A percentile compares a stretch with the other conserved stretches of the same genome.
phyloP scores from a whole-genome alignment of 2,888 invertebrate species.

The Nipponacmea schrenckii region DNA sequence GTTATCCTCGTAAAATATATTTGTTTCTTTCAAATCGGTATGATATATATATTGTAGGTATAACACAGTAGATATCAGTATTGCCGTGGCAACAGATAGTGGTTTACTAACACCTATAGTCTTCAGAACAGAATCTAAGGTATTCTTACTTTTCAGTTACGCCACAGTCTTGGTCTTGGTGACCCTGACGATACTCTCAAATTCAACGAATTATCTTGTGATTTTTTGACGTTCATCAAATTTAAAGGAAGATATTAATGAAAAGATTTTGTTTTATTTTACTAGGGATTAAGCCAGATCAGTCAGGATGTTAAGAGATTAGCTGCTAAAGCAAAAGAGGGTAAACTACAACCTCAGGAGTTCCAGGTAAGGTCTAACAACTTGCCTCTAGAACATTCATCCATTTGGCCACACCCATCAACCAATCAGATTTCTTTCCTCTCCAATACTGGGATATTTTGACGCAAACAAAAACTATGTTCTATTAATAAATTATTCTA shows the following conservation, averaged over 20 bases:
- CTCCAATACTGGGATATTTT: too few species aligned
- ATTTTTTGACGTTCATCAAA: neutral
- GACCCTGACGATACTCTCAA: neutral
- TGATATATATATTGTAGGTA: constrained; percentile 74
- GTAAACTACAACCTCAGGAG: constrained; percentile 90
- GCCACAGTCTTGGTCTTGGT: neutral
- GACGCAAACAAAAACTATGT: too few species aligned
- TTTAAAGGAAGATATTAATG: neutral
- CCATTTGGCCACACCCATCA: too few species aligned
- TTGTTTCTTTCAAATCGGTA: too few species aligned
- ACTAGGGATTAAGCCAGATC: constrained; percentile 82
- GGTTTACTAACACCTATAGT: constrained; percentile 98
- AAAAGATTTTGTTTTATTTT: too few species aligned
- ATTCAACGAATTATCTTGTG: neutral
- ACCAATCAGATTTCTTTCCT: too few species aligned
- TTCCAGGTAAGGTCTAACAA: constrained; percentile 75
- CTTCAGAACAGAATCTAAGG: constrained; percentile 87
- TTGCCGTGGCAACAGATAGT: constrained; percentile 94
- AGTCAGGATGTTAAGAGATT: constrained; percentile 82
- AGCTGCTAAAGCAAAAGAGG: constrained; percentile 87
- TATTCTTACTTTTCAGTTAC: constrained; percentile 31
- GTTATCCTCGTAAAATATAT: too few species aligned
- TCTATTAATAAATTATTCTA: too few species aligned
- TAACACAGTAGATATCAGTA: constrained; percentile 91
- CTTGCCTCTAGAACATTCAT: too few species aligned